Conservation (phyloP, 2,797 vertebrate species). For the Champsocephalus gunnari region DNA sequence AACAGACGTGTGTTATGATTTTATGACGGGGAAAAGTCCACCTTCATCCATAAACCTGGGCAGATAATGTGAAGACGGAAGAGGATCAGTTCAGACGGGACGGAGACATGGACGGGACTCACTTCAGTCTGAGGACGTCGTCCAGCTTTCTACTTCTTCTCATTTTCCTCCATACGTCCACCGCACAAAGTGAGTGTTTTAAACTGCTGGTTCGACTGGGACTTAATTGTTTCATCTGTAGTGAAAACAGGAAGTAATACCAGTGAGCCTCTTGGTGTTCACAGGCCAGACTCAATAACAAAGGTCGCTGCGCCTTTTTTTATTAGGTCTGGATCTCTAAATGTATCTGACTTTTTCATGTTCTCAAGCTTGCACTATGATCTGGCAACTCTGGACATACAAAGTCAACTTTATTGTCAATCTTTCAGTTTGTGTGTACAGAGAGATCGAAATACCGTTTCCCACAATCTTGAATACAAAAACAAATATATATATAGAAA, state of each 20-base stretch:
- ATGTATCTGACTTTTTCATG: background rate
- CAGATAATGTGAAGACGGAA: constrained; percentile 43
- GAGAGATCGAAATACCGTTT: no score
- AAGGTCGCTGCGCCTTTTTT: no score
- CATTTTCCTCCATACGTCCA: constrained; percentile 48
- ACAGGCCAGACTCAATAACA: no score
- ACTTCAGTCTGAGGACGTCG: constrained; percentile 28
- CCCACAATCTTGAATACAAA: no score
- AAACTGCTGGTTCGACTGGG: background rate
- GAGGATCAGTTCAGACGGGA: constrained; percentile 33
- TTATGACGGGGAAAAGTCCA: constrained; percentile 77
- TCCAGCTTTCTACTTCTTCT: constrained; percentile 62
- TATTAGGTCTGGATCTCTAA: background rate
- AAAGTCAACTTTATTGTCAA: no score
- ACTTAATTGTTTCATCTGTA: background rate
- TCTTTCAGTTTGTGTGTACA: no score
- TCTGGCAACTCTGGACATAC: background rate
- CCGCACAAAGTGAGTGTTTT: constrained; percentile 57
- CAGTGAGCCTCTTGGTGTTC: background rate
- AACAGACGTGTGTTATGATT: constrained; percentile 34
- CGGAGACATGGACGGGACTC: constrained; percentile 62
- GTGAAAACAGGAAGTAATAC: background rate
- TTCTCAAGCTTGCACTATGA: background rate
- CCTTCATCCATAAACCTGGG: constrained; percentile 41
- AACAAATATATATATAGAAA: no score